phyloP scores from a whole-genome alignment of 2,888 invertebrate species.

The Xiphydria camelus region DNA sequence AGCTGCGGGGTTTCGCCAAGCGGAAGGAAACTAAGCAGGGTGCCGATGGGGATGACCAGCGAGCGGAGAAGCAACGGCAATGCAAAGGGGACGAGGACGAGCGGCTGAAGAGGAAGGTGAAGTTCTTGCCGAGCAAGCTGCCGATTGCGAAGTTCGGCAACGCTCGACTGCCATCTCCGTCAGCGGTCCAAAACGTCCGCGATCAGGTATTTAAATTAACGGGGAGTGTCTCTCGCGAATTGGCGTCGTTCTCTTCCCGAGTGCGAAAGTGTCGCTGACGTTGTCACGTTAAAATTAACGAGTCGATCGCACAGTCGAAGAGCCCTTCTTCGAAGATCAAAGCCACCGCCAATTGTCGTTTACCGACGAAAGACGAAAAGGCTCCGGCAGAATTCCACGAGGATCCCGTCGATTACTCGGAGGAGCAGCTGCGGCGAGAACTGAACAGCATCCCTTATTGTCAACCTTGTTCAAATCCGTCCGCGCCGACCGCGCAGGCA shows the following conservation, averaged over 20 bases:
- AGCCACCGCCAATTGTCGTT: conserved; percentile 9
- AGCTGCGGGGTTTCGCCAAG: conserved; percentile 5
- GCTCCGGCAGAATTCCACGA: conserved; percentile 8
- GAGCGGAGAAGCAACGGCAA: background rate
- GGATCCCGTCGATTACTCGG: conserved; percentile 8
- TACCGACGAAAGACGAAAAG: background rate
- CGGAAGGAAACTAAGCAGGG: background rate
- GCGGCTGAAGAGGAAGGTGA: conserved; percentile 2
- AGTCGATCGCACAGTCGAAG: conserved; percentile 16
- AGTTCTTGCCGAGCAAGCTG: conserved; percentile 21
- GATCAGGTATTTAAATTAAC: conserved; percentile 5
- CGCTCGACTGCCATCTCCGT: background rate
- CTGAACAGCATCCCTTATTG: conserved; percentile 3
- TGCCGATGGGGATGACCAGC: background rate
- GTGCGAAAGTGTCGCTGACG: too few relatives aligned
- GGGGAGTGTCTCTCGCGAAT: background rate
- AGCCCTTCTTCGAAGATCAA: conserved; percentile 13
- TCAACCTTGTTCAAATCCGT: background rate
- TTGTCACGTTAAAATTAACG: too few relatives aligned
- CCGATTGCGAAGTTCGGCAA: conserved; percentile 8
- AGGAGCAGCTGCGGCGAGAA: conserved; percentile 7
- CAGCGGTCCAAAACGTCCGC: background rate
- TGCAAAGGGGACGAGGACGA: conserved; percentile 1
- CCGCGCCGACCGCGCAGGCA: background rate
- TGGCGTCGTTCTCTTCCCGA: too few relatives aligned